Evolutionary conservation across 2,113 vertebrate genomes (phyloP).

Genomic region (Chlamydotis undulata): DNA sequence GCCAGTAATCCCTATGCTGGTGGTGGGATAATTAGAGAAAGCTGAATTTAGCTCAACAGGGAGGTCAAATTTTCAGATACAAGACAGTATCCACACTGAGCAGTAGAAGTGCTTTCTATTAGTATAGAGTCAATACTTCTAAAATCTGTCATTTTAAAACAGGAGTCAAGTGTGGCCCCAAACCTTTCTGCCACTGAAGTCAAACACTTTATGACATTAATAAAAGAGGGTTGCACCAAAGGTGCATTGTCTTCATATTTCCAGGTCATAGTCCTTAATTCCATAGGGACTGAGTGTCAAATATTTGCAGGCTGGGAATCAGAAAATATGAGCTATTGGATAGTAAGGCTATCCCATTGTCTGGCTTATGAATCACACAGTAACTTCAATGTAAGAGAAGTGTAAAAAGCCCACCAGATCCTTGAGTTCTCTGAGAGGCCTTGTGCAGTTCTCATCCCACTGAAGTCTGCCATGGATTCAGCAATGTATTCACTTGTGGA

Average conservation of each 20-base stretch:
- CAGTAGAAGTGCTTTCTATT: not conserved
- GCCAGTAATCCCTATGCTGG: not conserved
- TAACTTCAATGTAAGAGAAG: not conserved
- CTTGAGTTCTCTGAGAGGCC: not conserved
- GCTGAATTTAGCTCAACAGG: not conserved
- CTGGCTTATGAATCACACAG: not conserved
- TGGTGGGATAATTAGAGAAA: slow-evolving; percentile 4
- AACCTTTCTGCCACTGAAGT: not conserved
- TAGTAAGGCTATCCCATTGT: not conserved
- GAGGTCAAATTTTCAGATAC: not conserved
- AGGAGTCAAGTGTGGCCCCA: not conserved
- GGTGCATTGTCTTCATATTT: not conserved
- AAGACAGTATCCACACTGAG: not conserved
- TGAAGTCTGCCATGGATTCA: not conserved
- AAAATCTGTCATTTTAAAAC: not conserved
- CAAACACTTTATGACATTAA: not conserved
- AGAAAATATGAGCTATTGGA: not conserved
- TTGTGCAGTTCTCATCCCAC: not conserved
- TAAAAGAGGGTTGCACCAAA: not conserved
- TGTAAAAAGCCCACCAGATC: not conserved
- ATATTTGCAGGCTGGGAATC: not conserved
- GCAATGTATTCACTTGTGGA: not conserved
- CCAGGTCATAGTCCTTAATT: not conserved
- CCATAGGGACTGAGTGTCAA: not conserved
- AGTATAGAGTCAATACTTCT: not conserved